Conservation (phyloP, 2,888 invertebrate genomes). For the Blastobasis adustella region DNA sequence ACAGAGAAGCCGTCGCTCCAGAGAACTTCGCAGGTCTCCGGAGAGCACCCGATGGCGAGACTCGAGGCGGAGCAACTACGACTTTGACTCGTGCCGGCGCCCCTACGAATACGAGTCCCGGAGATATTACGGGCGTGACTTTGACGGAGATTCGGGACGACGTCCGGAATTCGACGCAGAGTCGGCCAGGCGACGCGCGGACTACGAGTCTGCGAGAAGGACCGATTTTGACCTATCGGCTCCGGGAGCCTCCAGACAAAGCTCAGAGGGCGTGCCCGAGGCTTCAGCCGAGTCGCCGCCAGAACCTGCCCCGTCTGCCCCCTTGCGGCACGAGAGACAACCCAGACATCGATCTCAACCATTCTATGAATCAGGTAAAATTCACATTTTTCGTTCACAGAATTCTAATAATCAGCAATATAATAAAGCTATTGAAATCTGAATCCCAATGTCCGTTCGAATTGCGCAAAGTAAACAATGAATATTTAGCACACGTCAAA, state of each 20-base stretch:
- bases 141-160: conserved; percentile 58
- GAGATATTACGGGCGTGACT: conserved; percentile 45
- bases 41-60: conserved; percentile 66
- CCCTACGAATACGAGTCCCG: conserved; percentile 63
- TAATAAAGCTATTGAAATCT: conserved; percentile 13
- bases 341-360: conserved; percentile 57
- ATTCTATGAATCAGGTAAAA: conserved; percentile 68
- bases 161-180: conserved; percentile 58
- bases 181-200: conserved; percentile 58
- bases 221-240: conserved; percentile 66
- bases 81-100: conserved; percentile 54
- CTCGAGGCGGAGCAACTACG: conserved; percentile 57
- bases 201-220: conserved; percentile 66
- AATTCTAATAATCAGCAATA: no score
- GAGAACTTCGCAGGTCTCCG: conserved; percentile 59
- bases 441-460: conserved; percentile 18
- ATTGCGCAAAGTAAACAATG: conserved; percentile 11
- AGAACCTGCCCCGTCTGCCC: conserved; percentile 67
- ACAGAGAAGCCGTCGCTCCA: conserved; percentile 58
- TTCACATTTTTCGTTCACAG: not conserved
- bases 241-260: conserved; percentile 54
- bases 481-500: conserved; percentile 10
- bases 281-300: conserved; percentile 65
- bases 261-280: conserved; percentile 66
- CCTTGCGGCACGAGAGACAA: conserved; percentile 53